Evolutionary conservation across 53 echinoderm and acorn worm species (phyloP), one percentile per base, ranked within the genome.

Genomic region (Echinarachnius parma): DNA sequence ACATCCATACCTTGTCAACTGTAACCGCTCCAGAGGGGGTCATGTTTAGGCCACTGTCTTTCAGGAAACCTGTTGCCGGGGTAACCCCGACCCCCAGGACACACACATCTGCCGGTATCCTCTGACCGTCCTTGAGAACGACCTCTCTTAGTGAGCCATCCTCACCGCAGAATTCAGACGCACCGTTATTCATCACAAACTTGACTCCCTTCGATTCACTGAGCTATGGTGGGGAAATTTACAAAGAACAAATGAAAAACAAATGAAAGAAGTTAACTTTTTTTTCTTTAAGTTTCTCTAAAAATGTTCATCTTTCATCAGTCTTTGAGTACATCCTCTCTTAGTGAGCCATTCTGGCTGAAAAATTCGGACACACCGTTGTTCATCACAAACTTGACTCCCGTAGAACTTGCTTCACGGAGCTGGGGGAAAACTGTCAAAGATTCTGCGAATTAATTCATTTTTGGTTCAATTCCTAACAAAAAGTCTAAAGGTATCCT

Each of bases 31-130:
- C 61, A 34, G 50, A 67, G 3, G 46, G 45, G 48, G 80, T 93
- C 86, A 93, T 34, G 14, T 54, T 60, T 28, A 93, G 42, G 0
- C 81, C 86, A 25, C 90, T 91, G 14, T 84, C 87, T 34, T 77
- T 77, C 23, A 96, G 45, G 75, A 96, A 96, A 13, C 70, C 83
- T 4, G 96, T 96, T 16, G 90, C 60, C 4, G 98, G 98, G 28
- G 60, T 80, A 19, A 98, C 98, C 0, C 98, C 98, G 21, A 90
- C 75, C 14, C 98, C 98, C 28, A 88, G 66, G 66, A 98, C 76
- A 48, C 91, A 91, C 24, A 98, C 30, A 19, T 92, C 90, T 21
- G 98, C 98, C 23, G 86, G 66, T 45, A 98, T 39, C 48, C 56
- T 60, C 75, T 85, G 70, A 0, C 88, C 98, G 29, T 63, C 60